Evolutionary conservation across 1,140 invertebrate genomes (phyloP).

Genomic region (Aleiodes sp.): DNA sequence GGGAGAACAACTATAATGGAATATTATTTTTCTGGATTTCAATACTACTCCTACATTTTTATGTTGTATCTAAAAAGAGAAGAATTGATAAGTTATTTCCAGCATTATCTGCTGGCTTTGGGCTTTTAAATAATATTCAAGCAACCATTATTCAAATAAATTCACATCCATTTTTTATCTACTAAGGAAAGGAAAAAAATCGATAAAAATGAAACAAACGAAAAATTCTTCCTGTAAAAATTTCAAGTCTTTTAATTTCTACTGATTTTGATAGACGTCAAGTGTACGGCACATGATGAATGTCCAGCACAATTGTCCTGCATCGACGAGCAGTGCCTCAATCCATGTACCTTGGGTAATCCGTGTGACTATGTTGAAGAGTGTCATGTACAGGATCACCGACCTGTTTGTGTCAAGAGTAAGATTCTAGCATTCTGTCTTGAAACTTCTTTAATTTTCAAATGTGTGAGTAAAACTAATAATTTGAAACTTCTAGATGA

Average conservation of each 20-base stretch:
- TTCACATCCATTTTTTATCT: too few species aligned
- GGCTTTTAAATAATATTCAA: too few species aligned
- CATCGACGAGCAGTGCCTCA: constrained; percentile 78
- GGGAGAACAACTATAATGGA: too few species aligned
- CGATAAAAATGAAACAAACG: neutral
- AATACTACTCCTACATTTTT: too few species aligned
- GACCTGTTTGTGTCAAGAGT: constrained; percentile 82
- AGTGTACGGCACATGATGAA: constrained; percentile 75
- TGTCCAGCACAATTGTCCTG: constrained; percentile 82
- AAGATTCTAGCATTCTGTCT: constrained; percentile 47
- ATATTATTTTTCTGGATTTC: too few species aligned
- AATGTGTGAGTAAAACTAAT: constrained; percentile 12
- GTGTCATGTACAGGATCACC: constrained; percentile 81
- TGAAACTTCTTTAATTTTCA: neutral
- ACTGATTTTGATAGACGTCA: constrained; percentile 69
- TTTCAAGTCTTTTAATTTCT: neutral
- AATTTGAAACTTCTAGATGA: constrained; percentile 43
- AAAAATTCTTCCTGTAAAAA: neutral
- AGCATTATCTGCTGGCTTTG: too few species aligned
- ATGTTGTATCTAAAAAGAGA: too few species aligned
- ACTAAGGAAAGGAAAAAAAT: too few species aligned
- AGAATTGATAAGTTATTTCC: too few species aligned
- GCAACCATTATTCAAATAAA: too few species aligned
- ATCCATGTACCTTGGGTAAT: constrained; percentile 76
- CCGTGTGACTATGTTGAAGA: constrained; percentile 75